These are phyloP conservation scores for Excalfactoria chinensis DNA, from an alignment of 2,113 vertebrate genomes.

Conservation along the genomic window DNA sequence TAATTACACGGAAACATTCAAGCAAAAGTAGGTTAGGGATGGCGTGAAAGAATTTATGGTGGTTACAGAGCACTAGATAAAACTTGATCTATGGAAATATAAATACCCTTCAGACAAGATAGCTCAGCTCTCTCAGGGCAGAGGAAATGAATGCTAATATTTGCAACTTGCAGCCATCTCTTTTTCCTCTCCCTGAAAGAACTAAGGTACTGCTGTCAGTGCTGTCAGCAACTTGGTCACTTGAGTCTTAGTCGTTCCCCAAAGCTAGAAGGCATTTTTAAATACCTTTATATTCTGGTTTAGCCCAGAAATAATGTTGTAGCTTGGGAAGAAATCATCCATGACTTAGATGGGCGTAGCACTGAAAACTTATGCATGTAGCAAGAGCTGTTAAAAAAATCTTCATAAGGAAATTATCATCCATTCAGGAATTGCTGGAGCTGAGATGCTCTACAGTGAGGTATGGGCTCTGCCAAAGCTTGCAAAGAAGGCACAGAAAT, in stretches of 20 bases:
- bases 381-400: background rate
- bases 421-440: accelerated
- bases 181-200: background rate
- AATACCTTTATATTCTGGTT: background rate
- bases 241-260: background rate
- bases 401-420: background rate
- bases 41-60: constrained; percentile 8
- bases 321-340: background rate
- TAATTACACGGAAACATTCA: background rate
- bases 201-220: background rate
- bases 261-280: background rate
- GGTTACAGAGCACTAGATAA: constrained; percentile 7
- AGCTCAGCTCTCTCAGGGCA: background rate
- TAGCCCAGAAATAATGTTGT: background rate
- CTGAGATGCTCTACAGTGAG: background rate
- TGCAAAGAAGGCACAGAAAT: background rate
- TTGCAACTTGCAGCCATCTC: background rate
- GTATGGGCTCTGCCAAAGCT: background rate
- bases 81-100: constrained; percentile 20
- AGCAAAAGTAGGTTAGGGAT: background rate
- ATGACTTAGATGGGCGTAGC: background rate
- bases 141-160: constrained; percentile 21
- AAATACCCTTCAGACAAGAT: constrained; percentile 28
- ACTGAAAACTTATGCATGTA: background rate
- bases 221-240: background rate